phyloP scores from a whole-genome alignment of 2,797 vertebrate genomes.

The Macropodus opercularis region DNA sequence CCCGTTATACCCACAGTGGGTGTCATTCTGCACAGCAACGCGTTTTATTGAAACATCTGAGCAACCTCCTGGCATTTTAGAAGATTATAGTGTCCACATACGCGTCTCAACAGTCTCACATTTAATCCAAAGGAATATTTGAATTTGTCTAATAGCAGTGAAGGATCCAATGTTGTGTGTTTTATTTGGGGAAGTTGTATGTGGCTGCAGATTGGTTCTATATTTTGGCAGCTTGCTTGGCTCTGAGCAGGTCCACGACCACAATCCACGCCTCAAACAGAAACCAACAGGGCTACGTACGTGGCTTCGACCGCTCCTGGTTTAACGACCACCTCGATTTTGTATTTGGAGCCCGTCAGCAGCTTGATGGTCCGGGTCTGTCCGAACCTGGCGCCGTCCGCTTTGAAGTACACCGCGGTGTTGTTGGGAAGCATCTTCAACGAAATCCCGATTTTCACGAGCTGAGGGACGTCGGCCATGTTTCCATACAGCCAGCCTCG shows the following conservation, averaged over 20 bases:
- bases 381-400: slow-evolving; percentile 93
- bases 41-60: not conserved
- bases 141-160: no score
- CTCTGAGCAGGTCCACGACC: not conserved
- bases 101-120: no score
- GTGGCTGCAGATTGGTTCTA: no score
- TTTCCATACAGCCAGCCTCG: slow-evolving; percentile 43
- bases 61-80: not conserved
- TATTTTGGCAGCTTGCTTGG: not conserved
- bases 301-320: slow-evolving; percentile 90
- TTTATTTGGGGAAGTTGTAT: not conserved
- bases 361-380: slow-evolving; percentile 97
- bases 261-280: not conserved
- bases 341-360: slow-evolving; percentile 95
- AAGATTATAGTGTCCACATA: no score
- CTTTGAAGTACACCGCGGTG: slow-evolving; percentile 92
- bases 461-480: slow-evolving; percentile 89
- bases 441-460: slow-evolving; percentile 90
- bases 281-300: slow-evolving; percentile 79
- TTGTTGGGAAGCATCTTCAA: slow-evolving; percentile 93
- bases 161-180: no score
- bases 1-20: no score
- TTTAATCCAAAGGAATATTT: no score
- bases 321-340: slow-evolving; percentile 89
- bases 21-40: not conserved